Evolutionary conservation across 1,140 invertebrate species (phyloP).

Genomic region (Penaeus japonicus): DNA sequence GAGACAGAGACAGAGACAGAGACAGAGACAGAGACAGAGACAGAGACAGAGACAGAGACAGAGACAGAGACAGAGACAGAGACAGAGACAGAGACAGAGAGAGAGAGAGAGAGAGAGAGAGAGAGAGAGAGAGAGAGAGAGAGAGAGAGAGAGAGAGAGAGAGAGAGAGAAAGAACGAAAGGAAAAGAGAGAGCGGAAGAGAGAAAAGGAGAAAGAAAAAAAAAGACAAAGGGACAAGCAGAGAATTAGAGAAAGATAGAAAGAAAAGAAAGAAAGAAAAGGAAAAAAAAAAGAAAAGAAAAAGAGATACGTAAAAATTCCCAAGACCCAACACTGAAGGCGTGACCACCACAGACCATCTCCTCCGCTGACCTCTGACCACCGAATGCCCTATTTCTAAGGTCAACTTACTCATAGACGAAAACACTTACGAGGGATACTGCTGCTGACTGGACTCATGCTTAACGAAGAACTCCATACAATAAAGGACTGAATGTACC

Average conservation of each 20-base stretch:
- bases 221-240: neutral
- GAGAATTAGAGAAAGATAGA: neutral
- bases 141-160: too few species aligned
- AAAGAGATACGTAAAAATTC: neutral
- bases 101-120: too few species aligned
- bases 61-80: too few species aligned
- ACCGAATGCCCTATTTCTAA: neutral
- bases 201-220: too few species aligned
- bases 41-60: too few species aligned
- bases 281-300: neutral
- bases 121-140: too few species aligned
- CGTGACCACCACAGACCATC: neutral
- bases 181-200: too few species aligned
- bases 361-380: too few species aligned
- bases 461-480: conserved; percentile 11
- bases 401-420: neutral
- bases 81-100: too few species aligned
- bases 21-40: too few species aligned
- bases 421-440: conserved; percentile 40
- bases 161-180: too few species aligned
- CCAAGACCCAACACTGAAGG: neutral
- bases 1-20: too few species aligned
- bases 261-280: neutral
- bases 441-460: conserved; percentile 26
- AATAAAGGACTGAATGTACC: conserved; percentile 20